Evolutionary conservation across 2,113 vertebrate species (phyloP).

Genomic region (Engystomops pustulosus): DNA sequence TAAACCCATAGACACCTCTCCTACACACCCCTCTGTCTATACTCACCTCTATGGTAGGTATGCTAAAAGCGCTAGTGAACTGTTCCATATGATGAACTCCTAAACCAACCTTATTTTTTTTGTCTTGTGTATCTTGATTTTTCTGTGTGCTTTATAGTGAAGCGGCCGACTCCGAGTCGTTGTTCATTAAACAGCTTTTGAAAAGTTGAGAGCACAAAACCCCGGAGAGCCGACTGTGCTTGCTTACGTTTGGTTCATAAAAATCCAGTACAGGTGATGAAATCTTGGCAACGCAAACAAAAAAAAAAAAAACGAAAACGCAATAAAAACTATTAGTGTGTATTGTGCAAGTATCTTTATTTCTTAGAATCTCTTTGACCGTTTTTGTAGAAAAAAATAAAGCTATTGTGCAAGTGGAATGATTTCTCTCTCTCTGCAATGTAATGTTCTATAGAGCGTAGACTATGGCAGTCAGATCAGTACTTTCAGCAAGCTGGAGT

Average conservation of each 20-base stretch:
- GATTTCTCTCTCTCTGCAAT: slow-evolving; percentile 80
- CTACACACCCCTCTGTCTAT: slow-evolving; percentile 70
- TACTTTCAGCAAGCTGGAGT: slow-evolving; percentile 82
- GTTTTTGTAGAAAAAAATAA: slow-evolving; percentile 80
- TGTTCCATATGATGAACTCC: slow-evolving; percentile 96
- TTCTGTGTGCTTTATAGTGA: slow-evolving; percentile 99
- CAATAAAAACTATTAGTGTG: slow-evolving; percentile 84
- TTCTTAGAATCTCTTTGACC: slow-evolving; percentile 88
- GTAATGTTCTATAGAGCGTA: slow-evolving; percentile 84
- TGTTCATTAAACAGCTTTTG: slow-evolving; percentile 99
- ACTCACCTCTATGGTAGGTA: slow-evolving; percentile 88
- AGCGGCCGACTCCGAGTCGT: slow-evolving; percentile 99
- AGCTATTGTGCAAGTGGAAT: slow-evolving; percentile 72
- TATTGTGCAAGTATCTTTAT: slow-evolving; percentile 93
- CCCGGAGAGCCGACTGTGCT: slow-evolving; percentile 98
- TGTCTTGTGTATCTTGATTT: slow-evolving; percentile 99
- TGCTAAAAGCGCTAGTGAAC: slow-evolving; percentile 90
- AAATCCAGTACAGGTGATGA: slow-evolving; percentile 99
- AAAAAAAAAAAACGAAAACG: slow-evolving; percentile 67
- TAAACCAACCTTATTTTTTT: slow-evolving; percentile 98
- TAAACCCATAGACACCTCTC: slow-evolving; percentile 78
- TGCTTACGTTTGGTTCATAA: slow-evolving; percentile 99
- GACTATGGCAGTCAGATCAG: slow-evolving; percentile 84
- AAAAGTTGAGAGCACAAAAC: slow-evolving; percentile 99
- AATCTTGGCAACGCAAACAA: slow-evolving; percentile 98